Evolutionary conservation across 2,888 invertebrate species (phyloP), one percentile per base, ranked within the genome.

Genomic region (Ichneumon xanthorius): DNA sequence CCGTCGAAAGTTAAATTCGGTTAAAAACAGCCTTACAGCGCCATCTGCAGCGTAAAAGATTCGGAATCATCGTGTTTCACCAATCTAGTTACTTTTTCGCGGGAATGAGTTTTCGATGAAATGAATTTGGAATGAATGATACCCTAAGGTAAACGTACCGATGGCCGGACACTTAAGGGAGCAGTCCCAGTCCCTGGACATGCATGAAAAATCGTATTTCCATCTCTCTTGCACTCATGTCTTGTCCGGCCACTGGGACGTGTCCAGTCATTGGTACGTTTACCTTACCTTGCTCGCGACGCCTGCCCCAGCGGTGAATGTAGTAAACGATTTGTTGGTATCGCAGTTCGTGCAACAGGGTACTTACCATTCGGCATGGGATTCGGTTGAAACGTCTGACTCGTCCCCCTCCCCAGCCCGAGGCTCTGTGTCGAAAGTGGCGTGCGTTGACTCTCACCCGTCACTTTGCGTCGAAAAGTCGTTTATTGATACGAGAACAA

Each of bases 291-390:
- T 19, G 53, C 53, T 22, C 22, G 19, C 19, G 53, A 22, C 19
- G 33, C 14, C n/a, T 2, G 63, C 6, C 33, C 33, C 16, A 30
- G 30, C 30, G 61, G 45, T 48, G 26, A 48, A 3, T 33, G 30
- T 4, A 6, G 30, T n/a, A 19, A 50, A 19, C 70, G 63, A 33
- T 65, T 65, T 37, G 76, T 48, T 16, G 77, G 77, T 50, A 77
- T 77, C 67, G 37, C 53, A 77, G 55, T 22, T 77, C 77, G 77
- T 53, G 77, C 77, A 77, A 77, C 77, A 77, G 77, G 77, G 55
- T 77, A 77, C 55, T 77, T 77, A 77, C 67, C 77, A 77, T 77
- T 77, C 77, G 67, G 67, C 77, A 77, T 67, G 77, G 77, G 53
- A 55, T 67, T 67, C 67, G 77, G 77, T 67, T 67, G 77, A 67